These are phyloP conservation scores for Phrynocephalus versicolor DNA, from an alignment of 2,113 vertebrate genomes.

Conservation along the genomic window DNA sequence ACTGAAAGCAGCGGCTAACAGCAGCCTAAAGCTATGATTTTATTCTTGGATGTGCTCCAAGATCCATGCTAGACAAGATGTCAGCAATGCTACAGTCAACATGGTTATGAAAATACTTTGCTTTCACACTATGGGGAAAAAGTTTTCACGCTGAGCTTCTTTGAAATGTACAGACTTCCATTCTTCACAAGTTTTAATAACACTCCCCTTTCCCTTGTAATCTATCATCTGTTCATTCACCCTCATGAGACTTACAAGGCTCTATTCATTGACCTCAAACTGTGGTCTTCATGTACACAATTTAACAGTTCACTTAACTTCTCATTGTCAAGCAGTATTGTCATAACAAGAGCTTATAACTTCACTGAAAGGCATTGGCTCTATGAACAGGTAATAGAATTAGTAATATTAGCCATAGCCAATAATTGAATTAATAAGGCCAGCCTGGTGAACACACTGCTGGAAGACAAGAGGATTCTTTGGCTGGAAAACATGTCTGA, in stretches of 20 bases:
- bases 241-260: constrained; percentile 15
- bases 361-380: constrained; percentile 36
- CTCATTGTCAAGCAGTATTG: constrained; percentile 15
- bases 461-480: too few relatives aligned
- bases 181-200: constrained; percentile 38
- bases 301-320: constrained; percentile 52
- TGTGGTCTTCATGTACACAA: constrained; percentile 38
- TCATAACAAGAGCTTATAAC: constrained; percentile 28
- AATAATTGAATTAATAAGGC: too few relatives aligned
- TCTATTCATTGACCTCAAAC: constrained; percentile 14
- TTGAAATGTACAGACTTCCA: constrained; percentile 31
- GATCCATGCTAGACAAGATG: constrained; percentile 20
- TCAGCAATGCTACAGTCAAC: constrained; percentile 27
- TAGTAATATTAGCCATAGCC: too few relatives aligned
- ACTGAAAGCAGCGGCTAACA: constrained; percentile 45
- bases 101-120: constrained; percentile 31
- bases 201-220: constrained; percentile 20
- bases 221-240: constrained; percentile 42
- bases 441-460: too few relatives aligned
- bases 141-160: constrained; percentile 22
- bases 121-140: constrained; percentile 7
- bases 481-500: too few relatives aligned
- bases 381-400: too few relatives aligned
- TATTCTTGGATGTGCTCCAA: constrained; percentile 49
- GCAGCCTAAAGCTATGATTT: constrained; percentile 46